These are phyloP conservation scores for Agrotis exclamationis DNA, from an alignment of 2,888 invertebrate genomes.

Conservation along the genomic window DNA sequence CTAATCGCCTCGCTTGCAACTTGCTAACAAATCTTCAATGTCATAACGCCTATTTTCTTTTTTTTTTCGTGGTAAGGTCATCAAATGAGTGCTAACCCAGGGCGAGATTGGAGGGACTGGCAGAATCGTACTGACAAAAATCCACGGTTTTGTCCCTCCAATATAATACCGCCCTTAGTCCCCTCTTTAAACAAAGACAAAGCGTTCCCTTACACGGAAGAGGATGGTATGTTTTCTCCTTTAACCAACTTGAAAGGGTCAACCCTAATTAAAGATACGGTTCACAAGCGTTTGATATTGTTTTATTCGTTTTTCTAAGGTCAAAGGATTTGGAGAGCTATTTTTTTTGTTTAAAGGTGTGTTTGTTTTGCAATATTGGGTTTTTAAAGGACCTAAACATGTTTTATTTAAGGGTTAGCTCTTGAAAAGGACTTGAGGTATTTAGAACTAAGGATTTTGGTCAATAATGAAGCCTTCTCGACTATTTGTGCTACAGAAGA, in stretches of 20 bases:
- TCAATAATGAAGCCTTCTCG: neutral
- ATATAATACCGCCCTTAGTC: no score
- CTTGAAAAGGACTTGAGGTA: neutral
- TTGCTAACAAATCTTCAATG: neutral
- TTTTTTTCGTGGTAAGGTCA: no score
- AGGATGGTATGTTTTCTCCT: slow-evolving; percentile 29
- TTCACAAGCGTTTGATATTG: slow-evolving; percentile 37
- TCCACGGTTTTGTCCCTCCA: no score
- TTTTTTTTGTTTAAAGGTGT: neutral
- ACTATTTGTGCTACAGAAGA: neutral
- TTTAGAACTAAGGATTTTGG: neutral
- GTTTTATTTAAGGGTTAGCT: neutral
- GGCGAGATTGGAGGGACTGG: no score
- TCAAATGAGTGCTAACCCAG: no score
- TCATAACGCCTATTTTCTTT: neutral
- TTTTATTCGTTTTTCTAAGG: slow-evolving; percentile 32
- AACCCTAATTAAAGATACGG: slow-evolving; percentile 55
- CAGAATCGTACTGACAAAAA: no score
- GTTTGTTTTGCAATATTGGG: slow-evolving; percentile 10
- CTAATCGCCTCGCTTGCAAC: neutral
- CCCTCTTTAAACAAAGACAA: slow-evolving; percentile 37
- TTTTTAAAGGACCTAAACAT: neutral
- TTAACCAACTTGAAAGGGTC: slow-evolving; percentile 45
- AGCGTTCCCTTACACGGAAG: slow-evolving; percentile 30
- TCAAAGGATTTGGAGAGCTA: neutral